Conservation (phyloP, 2,113 vertebrate species). For the Trogon surrucura region DNA sequence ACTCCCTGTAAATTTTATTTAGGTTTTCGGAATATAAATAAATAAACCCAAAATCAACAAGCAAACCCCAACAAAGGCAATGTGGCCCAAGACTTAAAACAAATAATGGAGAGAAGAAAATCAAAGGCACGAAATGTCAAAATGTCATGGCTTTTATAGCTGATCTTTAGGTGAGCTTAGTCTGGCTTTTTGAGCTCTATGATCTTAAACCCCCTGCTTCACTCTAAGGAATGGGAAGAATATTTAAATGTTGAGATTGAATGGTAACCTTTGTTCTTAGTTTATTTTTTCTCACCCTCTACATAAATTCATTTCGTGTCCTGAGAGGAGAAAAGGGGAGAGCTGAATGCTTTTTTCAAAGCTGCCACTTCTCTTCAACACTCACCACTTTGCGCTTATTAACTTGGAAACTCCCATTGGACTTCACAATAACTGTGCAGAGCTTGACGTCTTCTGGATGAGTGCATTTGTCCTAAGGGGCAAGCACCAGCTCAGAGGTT, state of each 20-base stretch:
- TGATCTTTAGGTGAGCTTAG: slow-evolving; percentile 57
- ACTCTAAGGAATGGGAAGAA: slow-evolving; percentile 35
- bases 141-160: slow-evolving; percentile 44
- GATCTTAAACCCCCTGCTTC: slow-evolving; percentile 44
- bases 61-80: neutral
- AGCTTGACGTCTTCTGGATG: slow-evolving; percentile 98
- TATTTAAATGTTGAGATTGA: slow-evolving; percentile 13
- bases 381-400: slow-evolving; percentile 97
- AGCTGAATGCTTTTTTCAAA: neutral
- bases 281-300: slow-evolving; percentile 42
- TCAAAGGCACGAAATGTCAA: neutral
- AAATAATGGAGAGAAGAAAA: slow-evolving; percentile 17
- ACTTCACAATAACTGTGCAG: slow-evolving; percentile 94
- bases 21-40: neutral
- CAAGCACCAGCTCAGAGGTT: slow-evolving; percentile 72
- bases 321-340: slow-evolving; percentile 1
- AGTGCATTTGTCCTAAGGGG: slow-evolving; percentile 92
- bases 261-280: slow-evolving; percentile 48
- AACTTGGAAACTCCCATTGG: slow-evolving; percentile 95
- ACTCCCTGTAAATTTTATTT: neutral
- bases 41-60: neutral
- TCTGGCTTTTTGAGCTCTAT: neutral
- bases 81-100: neutral
- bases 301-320: neutral
- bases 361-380: slow-evolving; percentile 52